Evolutionary conservation across 1,140 invertebrate genomes (phyloP).

Genomic region (Nasonia giraulti): DNA sequence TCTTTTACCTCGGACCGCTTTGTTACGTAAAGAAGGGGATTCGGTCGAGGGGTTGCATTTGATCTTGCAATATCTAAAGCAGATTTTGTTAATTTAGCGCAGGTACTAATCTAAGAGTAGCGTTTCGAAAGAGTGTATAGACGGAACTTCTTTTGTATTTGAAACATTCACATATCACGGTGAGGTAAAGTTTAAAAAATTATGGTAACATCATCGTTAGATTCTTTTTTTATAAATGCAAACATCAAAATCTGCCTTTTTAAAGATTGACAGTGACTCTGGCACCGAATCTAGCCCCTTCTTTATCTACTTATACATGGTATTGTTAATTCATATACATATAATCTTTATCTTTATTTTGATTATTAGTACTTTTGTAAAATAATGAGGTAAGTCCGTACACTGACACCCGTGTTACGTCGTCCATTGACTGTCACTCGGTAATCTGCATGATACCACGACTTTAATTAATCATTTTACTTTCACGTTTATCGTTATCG

Average conservation of each 20-base stretch:
- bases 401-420: constrained; percentile 43
- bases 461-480: constrained; percentile 35
- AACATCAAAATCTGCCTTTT: constrained; percentile 9
- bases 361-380: constrained; percentile 52
- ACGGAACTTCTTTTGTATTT: constrained; percentile 11
- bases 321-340: constrained; percentile 46
- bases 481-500: constrained; percentile 39
- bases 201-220: neutral
- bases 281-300: constrained; percentile 32
- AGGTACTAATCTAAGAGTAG: constrained; percentile 4
- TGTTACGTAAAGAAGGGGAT: constrained; percentile 20
- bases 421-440: constrained; percentile 36
- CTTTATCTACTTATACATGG: constrained; percentile 21
- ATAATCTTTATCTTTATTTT: constrained; percentile 53
- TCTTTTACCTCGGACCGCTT: constrained; percentile 30
- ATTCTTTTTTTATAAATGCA: neutral
- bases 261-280: constrained; percentile 30
- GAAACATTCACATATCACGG: neutral
- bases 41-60: constrained; percentile 37
- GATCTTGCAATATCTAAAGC: neutral
- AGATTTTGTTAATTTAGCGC: neutral
- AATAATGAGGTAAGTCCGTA: constrained; percentile 54
- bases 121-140: neutral
- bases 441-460: constrained; percentile 13
- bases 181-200: neutral